Evolutionary conservation across 2,888 invertebrate genomes (phyloP).

Genomic region (Hemicrepidius hirtus): DNA sequence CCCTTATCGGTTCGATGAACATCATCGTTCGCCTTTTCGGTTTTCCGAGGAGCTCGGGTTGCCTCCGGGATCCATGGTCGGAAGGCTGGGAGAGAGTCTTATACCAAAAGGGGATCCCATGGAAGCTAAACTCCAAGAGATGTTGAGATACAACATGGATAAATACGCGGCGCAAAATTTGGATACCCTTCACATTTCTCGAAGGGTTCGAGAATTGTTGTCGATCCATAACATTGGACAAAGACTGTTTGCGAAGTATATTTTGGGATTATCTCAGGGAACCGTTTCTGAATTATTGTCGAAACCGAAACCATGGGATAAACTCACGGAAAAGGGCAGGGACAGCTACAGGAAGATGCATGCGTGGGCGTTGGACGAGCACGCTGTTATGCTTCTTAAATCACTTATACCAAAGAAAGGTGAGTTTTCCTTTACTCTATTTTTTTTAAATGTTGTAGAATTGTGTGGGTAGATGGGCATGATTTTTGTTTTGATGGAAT

Average conservation of each 20-base stretch:
- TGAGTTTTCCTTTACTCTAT: slow-evolving; percentile 64
- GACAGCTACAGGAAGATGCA: slow-evolving; percentile 99
- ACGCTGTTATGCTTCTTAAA: slow-evolving; percentile 97
- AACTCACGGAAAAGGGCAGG: slow-evolving; percentile 98
- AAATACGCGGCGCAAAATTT: slow-evolving; percentile 95
- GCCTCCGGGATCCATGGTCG: slow-evolving; percentile 88
- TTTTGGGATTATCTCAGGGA: slow-evolving; percentile 96
- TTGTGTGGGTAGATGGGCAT: neutral
- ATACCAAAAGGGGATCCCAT: slow-evolving; percentile 95
- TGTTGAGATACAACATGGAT: slow-evolving; percentile 96
- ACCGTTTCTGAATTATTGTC: slow-evolving; percentile 98
- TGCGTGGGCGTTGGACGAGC: slow-evolving; percentile 99
- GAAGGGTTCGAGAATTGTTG: slow-evolving; percentile 93
- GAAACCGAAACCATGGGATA: slow-evolving; percentile 99
- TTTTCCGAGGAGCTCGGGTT: slow-evolving; percentile 89
- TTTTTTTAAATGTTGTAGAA: slow-evolving; percentile 6
- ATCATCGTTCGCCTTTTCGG: slow-evolving; percentile 84
- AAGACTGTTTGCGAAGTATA: slow-evolving; percentile 98
- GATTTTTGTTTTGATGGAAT: neutral
- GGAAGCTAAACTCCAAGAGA: slow-evolving; percentile 94
- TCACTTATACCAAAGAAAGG: slow-evolving; percentile 98
- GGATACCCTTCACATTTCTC: slow-evolving; percentile 95
- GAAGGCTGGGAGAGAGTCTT: slow-evolving; percentile 89
- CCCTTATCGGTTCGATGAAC: slow-evolving; percentile 89
- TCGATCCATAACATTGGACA: slow-evolving; percentile 99